Evolutionary conservation across 1,140 invertebrate species (phyloP), one percentile per base, ranked within the genome.

Genomic region (Nixonia krombeini): DNA sequence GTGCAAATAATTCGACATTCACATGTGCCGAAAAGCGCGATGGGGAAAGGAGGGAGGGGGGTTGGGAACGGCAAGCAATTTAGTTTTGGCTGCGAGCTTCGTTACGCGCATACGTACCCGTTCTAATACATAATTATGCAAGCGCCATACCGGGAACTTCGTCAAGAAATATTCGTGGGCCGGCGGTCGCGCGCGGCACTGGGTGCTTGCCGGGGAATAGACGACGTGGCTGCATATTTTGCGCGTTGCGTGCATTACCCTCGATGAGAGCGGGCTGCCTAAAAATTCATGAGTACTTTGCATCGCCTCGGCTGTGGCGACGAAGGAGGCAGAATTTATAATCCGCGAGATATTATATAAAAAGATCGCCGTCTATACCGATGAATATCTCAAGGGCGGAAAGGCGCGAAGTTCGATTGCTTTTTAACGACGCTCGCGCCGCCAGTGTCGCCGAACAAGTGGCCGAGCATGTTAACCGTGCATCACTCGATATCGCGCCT

Each of bases 221-320:
- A 45, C 51, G 44, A 38, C 46, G 50, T 40, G 50, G 29, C 47
- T 55, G 59, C 59, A 64, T 69, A 69, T 69, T 63, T 69, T 64
- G 66, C 66, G 44, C 58, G 53, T 49, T 45, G 65, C 53, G 49
- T 63, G 49, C 49, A 58, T 63, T 62, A 68, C 46, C 64, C 40
- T 41, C 52, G 58, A 61, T 68, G 56, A 67, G 56, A 26, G 4
- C 29, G n/a, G 2, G 23, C 35, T 57, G 41, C 46, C 57, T 62
- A 68, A 68, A 63, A 69, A 69, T 69, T 69, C 55, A 63, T 63
- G 66, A 63, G 58, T 69, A 58, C 52, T 69, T 62, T 69, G 49
- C 58, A 53, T 15, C 2, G 13, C 21, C 28, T 40, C 56, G 46
- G 45, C 23, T 45, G 44, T 40, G 57, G 50, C 46, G 56, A 53